Base-by-base conservation (phyloP, 2,113 vertebrate genomes). In the Festucalex cinctus region DNA sequence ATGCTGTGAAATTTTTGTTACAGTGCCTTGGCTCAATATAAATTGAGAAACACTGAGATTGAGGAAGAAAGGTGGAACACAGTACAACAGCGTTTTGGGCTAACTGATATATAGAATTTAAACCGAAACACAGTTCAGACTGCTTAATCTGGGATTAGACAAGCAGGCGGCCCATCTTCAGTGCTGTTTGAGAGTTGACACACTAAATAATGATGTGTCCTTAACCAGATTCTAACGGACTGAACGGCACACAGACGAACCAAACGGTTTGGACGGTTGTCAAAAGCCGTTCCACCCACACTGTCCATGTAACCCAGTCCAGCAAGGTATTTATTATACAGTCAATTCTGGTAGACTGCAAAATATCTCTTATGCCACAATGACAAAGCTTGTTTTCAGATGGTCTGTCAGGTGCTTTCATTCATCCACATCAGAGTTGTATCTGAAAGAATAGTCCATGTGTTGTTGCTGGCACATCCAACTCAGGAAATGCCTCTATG, bases 401-500 rank as follows among this genome's bases (percentile, higher is more conserved):
- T 37, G 22, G n/a, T 61, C 41, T 37, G 70, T 74, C 72, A 66
- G 74, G 51, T 70, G 71, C 67, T 58, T 72, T 76, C 71, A 73
- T 79, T 80, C 78, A 78, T 76, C 66, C 65, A 53, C 53, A 32
- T 66, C 63, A 28, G 68, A 65, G 68, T 77, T 78, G 73, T 80
- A 37, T 78, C 59, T 71, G 53, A 83, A 84, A 76, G 80, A 85
- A 88, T 71, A 70, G 76, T 59, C 69, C 76, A 74, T 68, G 66
- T 75, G 78, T 71, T 84, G 62, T 76, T 86, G 63, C 80, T 88
- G 84, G 84, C 80, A 79, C 63, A 76, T 35, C 41, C 37, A 28
- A 53, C 63, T 75, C 85, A 88, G 88, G 89, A 91, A 90, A 89
- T 89, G 85, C 83, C 85, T 86, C 82, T 81, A 86, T 74, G 74